Conservation (phyloP, 2,797 vertebrate species). For the Parambassis ranga region DNA sequence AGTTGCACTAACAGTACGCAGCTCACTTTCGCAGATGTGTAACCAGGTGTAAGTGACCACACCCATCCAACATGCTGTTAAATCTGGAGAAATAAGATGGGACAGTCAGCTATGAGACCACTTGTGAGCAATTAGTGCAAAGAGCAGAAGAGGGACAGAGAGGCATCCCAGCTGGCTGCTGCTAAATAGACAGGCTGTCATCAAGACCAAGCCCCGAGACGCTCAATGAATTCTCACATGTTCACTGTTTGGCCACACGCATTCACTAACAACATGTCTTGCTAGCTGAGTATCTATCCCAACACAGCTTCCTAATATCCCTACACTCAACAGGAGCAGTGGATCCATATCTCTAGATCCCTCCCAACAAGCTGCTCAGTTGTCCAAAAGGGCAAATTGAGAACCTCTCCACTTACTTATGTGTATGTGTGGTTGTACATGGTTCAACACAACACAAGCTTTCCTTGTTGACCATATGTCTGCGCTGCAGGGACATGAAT, state of each 20-base stretch:
- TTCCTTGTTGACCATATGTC: constrained; percentile 86
- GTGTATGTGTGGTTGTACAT: constrained; percentile 21
- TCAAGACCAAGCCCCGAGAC: constrained; percentile 58
- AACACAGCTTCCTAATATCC: constrained; percentile 77
- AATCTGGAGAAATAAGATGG: constrained; percentile 39
- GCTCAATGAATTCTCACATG: constrained; percentile 63
- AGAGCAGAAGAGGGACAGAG: constrained; percentile 33
- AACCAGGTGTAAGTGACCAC: constrained; percentile 34
- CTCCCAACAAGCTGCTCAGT: constrained; percentile 81
- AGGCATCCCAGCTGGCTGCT: constrained; percentile 56
- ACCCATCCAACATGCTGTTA: constrained; percentile 23
- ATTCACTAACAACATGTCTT: constrained; percentile 32
- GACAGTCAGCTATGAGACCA: constrained; percentile 54
- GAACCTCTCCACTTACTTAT: background rate
- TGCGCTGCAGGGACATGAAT: constrained; percentile 76
- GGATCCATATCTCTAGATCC: constrained; percentile 83
- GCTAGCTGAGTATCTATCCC: constrained; percentile 64
- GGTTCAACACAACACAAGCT: too few relatives aligned
- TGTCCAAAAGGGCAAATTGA: constrained; percentile 76
- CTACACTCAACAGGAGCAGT: constrained; percentile 75
- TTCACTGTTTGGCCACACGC: constrained; percentile 33
- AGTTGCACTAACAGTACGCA: background rate
- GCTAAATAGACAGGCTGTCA: constrained; percentile 76
- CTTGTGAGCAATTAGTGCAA: constrained; percentile 74
- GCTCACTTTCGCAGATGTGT: background rate